Conservation (phyloP, 92 coral and sea anemone species). For the Parazoanthus darwini region DNA sequence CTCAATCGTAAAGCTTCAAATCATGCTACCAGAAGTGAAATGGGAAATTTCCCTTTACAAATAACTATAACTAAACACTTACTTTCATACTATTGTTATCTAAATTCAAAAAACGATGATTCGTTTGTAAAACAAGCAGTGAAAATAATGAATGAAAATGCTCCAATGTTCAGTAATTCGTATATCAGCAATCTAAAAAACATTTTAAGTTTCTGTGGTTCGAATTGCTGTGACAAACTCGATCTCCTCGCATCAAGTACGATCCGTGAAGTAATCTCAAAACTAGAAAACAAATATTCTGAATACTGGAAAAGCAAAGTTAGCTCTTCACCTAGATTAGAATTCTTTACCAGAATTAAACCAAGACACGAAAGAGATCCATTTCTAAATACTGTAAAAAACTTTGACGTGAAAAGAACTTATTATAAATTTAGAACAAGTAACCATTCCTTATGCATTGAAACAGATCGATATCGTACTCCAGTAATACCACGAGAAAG, state of each 20-base stretch:
- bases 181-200: conserved; percentile 8
- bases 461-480: conserved; percentile 7
- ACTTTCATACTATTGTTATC: too few species aligned
- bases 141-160: conserved; percentile 18
- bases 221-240: conserved; percentile 3
- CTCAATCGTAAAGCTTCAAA: too few species aligned
- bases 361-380: conserved; percentile 14
- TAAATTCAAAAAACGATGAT: too few species aligned
- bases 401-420: conserved; percentile 12
- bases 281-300: background rate
- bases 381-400: conserved; percentile 21
- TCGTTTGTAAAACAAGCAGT: too few species aligned
- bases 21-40: too few species aligned
- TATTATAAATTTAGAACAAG: too few species aligned
- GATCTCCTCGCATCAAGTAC: conserved; percentile 20
- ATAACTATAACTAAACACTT: too few species aligned
- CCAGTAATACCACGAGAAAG: conserved; percentile 15
- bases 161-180: conserved; percentile 6
- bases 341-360: conserved; percentile 21
- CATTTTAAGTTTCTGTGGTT: conserved; percentile 11
- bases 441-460: too few species aligned
- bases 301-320: background rate
- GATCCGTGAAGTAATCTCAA: background rate
- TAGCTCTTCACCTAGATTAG: conserved; percentile 19
- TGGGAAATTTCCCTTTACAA: too few species aligned